Evolutionary conservation across 2,113 vertebrate genomes (phyloP), one percentile per base, ranked within the genome.

Genomic region (human (Homo sapiens)): DNA sequence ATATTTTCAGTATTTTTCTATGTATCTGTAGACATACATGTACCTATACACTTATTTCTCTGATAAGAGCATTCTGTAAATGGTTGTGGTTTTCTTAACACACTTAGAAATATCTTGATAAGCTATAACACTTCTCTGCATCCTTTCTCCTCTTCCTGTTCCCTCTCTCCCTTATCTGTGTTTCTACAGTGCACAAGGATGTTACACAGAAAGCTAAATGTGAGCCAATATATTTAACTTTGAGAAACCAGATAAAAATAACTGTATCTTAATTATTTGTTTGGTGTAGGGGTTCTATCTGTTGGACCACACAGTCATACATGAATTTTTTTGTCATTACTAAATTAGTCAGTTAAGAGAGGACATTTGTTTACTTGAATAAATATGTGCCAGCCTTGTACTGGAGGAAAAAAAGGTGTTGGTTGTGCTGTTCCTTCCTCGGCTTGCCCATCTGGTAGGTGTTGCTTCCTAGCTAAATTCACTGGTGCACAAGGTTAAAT

Each of bases 301-400:
- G 55, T 9, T 78, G 85, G 83, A 50, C 45, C 81, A 81, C 9
- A 30, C 52, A 32, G 76, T 90, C 48, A 57, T 59, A 43, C 45
- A 75, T 57, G 16, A 91, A 45, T 78, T 70, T 72, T 94, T 90
- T 87, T 40, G n/a, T 88, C 25, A 52, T 9, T 52, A 66, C 35
- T 76, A 70, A 81, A 68, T 90, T 89, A 35, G 70, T 93, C 93
- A 84, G 50, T 35, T 84, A 96, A 76, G 87, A 52, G 25, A 52
- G 20, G 20, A 25, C 35, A 78, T 96, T 95, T 97, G 50, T 66
- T 93, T 59, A 70, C 64, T 94, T 94, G 43, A 30, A 75, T 92
- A 35, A 89, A 23, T 52, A 32, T 76, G 13, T 59, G 57, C 68
- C 38, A 64, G 12, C 30, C 23, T 72, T 11, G 6, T 57, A 43